Evolutionary conservation across 2,797 vertebrate genomes (phyloP).

Genomic region (Platalea minor): DNA sequence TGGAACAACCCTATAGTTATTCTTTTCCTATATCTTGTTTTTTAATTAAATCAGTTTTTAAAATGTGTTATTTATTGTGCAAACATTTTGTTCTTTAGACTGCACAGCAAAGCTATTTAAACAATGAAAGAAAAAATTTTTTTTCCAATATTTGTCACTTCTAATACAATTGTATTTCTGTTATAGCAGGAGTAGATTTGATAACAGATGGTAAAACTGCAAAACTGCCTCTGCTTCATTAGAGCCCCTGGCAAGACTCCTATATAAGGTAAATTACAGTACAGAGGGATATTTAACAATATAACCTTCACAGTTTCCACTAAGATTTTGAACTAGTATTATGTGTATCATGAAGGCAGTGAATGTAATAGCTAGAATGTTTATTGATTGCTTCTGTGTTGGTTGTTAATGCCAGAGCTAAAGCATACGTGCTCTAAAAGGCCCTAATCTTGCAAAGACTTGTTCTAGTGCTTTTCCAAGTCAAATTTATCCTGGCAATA

Average conservation of each 20-base stretch:
- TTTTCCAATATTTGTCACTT: neutral
- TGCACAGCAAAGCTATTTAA: neutral
- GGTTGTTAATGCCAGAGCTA: neutral
- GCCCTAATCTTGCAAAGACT: neutral
- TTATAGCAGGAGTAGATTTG: neutral
- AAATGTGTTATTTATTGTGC: neutral
- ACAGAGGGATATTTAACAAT: slow-evolving; percentile 12
- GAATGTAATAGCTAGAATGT: neutral
- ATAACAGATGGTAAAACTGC: slow-evolving; percentile 33
- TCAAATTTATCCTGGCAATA: neutral
- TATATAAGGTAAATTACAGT: neutral
- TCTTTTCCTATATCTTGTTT: neutral
- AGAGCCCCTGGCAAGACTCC: slow-evolving; percentile 6
- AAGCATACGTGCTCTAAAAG: neutral
- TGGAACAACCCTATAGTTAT: neutral
- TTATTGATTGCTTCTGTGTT: neutral
- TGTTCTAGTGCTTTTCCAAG: neutral
- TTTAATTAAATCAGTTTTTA: neutral
- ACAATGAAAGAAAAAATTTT: neutral
- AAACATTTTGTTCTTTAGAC: neutral
- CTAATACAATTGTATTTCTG: neutral
- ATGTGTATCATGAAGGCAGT: neutral
- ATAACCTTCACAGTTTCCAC: neutral
- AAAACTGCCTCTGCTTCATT: slow-evolving; percentile 37
- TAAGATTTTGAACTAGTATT: neutral